Evolutionary conservation across 2,797 vertebrate species (phyloP).

Genomic region (Lateolabrax maculatus): DNA sequence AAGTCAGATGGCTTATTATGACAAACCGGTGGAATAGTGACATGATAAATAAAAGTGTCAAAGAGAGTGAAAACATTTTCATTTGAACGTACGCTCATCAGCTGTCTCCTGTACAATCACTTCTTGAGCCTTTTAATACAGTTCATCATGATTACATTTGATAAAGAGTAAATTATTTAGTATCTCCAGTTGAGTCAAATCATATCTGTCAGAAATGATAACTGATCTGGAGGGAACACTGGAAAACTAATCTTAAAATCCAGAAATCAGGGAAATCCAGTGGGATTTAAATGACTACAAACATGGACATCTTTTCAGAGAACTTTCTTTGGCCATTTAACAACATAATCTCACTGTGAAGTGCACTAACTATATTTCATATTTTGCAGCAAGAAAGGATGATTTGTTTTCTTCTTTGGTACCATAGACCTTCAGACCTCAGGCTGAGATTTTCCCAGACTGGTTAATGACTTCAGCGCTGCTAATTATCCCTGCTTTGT

Average conservation of each 20-base stretch:
- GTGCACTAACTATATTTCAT: not conserved
- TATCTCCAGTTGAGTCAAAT: not conserved
- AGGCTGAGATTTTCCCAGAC: slow-evolving; percentile 26
- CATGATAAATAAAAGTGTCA: slow-evolving; percentile 36
- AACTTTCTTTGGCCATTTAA: slow-evolving; percentile 41
- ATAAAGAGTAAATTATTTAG: not conserved
- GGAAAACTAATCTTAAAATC: slow-evolving; percentile 8
- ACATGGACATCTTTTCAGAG: slow-evolving; percentile 4
- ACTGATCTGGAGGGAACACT: not conserved
- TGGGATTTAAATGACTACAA: slow-evolving; percentile 6
- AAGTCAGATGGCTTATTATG: slow-evolving; percentile 36
- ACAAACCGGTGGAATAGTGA: slow-evolving; percentile 36
- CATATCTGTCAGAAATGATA: not conserved
- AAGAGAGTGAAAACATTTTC: slow-evolving; percentile 29
- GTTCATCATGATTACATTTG: not conserved
- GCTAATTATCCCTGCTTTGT: slow-evolving; percentile 43
- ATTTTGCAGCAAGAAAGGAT: slow-evolving; percentile 30
- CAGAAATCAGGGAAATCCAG: not conserved
- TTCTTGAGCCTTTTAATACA: slow-evolving; percentile 8
- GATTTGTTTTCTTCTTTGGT: slow-evolving; percentile 61
- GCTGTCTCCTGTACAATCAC: slow-evolving; percentile 9
- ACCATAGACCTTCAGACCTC: slow-evolving; percentile 4
- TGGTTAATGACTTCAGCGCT: slow-evolving; percentile 37
- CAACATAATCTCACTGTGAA: slow-evolving; percentile 17
- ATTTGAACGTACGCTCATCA: slow-evolving; percentile 26